Percentiles rank a stretch among this genome's conserved stretches.
These are phyloP conservation scores for Cynodonichthys magdalenae DNA, from an alignment of 2,797 vertebrate genomes.

Conservation along the genomic window DNA sequence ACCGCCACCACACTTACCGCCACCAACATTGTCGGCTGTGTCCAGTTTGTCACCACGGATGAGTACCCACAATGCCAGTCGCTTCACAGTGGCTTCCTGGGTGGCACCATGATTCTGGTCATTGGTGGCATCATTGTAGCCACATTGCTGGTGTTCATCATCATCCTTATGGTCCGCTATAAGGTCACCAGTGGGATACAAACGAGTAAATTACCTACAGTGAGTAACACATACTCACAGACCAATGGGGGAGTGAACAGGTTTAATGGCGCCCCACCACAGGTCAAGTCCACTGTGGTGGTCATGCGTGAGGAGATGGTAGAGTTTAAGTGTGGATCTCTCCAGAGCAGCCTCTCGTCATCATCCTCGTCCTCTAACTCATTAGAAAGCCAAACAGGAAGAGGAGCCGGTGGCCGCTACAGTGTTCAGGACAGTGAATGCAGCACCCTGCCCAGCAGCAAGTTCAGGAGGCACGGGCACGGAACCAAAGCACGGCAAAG, in stretches of 20 bases:
- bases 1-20: conserved; percentile 94
- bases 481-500: conserved; percentile 86
- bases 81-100: conserved; percentile 93
- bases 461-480: conserved; percentile 83
- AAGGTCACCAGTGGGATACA: conserved; percentile 88
- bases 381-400: conserved; percentile 78
- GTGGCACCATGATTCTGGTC: conserved; percentile 96
- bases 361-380: conserved; percentile 88
- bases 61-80: conserved; percentile 96
- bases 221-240: conserved; percentile 93
- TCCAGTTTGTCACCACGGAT: conserved; percentile 93
- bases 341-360: conserved; percentile 89
- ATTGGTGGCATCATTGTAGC: conserved; percentile 96
- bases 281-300: conserved; percentile 90
- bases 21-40: conserved; percentile 95
- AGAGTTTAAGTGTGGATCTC: conserved; percentile 87
- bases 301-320: conserved; percentile 89
- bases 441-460: conserved; percentile 86
- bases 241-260: conserved; percentile 88
- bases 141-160: conserved; percentile 93
- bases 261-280: conserved; percentile 84
- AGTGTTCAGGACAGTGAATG: conserved; percentile 83
- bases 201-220: conserved; percentile 83
- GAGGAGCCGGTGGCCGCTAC: conserved; percentile 79
- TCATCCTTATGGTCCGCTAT: conserved; percentile 97